These are phyloP conservation scores for Tubulanus polymorphus DNA, from an alignment of 2,888 invertebrate species.

Conservation along the genomic window DNA sequence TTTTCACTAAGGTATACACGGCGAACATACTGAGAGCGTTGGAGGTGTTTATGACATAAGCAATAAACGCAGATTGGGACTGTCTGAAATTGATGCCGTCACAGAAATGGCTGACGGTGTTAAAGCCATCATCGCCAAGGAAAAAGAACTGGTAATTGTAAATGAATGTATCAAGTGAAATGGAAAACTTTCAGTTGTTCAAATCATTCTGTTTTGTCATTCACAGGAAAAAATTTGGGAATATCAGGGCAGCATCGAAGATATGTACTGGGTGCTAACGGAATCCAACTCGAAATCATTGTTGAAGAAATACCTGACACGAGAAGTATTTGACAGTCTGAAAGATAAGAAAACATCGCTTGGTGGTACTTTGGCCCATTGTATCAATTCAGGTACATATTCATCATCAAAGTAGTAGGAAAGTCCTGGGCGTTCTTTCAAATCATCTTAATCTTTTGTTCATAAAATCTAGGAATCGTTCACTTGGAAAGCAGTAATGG, in stretches of 20 bases:
- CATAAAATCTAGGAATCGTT: conserved; percentile 69
- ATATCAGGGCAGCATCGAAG: no score
- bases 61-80: conserved; percentile 22
- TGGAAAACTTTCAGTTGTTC: no score
- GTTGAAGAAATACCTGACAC: conserved; percentile 20
- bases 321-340: conserved; percentile 18
- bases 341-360: conserved; percentile 22
- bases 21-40: conserved; percentile 19
- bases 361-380: conserved; percentile 21
- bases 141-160: conserved; percentile 21
- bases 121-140: conserved; percentile 18
- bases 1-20: conserved; percentile 14
- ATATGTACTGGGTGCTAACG: no score
- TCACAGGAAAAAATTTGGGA: no score
- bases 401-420: no score
- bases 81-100: conserved; percentile 21
- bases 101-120: conserved; percentile 23
- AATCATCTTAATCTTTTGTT: conserved; percentile 37
- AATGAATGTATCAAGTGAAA: no score
- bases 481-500: conserved; percentile 83
- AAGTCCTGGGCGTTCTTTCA: no score
- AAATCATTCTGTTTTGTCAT: no score
- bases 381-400: conserved; percentile 25
- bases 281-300: conserved; percentile 6
- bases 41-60: conserved; percentile 24